Evolutionary conservation across 2,113 vertebrate genomes (phyloP).

Genomic region (Oreochromis spilurus): DNA sequence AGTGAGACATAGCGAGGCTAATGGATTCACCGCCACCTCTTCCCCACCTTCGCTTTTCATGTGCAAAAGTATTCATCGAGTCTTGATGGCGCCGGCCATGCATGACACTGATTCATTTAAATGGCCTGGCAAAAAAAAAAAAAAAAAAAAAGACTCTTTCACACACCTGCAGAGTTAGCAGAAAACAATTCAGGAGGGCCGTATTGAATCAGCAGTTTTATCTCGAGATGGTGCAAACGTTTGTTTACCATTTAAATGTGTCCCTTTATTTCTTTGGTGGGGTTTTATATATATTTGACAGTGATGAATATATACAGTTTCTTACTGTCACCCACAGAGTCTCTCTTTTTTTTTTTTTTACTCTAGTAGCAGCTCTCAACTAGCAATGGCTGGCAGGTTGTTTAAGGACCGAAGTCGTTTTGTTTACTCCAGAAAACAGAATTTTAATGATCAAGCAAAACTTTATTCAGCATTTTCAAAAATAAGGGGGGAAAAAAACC

Average conservation of each 20-base stretch:
- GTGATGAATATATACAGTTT: conserved; percentile 15
- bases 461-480: conserved; percentile 18
- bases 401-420: neutral
- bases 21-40: conserved; percentile 61
- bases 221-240: conserved; percentile 27
- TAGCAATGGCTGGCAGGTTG: neutral
- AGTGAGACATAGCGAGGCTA: conserved; percentile 65
- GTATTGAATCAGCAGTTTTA: conserved; percentile 58
- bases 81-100: conserved; percentile 50
- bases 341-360: neutral
- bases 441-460: conserved; percentile 27
- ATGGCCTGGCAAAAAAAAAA: neutral
- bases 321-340: neutral
- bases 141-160: neutral
- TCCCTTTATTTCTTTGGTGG: neutral
- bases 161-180: conserved; percentile 60
- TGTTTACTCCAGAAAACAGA: conserved; percentile 21
- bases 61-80: conserved; percentile 65
- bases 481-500: neutral
- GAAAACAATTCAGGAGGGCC: conserved; percentile 34
- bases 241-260: conserved; percentile 38
- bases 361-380: neutral
- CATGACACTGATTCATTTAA: conserved; percentile 68
- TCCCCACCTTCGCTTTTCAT: conserved; percentile 58
- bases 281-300: neutral